Conservation (phyloP, 2,113 vertebrate genomes). For the Pituophis catenifer region DNA sequence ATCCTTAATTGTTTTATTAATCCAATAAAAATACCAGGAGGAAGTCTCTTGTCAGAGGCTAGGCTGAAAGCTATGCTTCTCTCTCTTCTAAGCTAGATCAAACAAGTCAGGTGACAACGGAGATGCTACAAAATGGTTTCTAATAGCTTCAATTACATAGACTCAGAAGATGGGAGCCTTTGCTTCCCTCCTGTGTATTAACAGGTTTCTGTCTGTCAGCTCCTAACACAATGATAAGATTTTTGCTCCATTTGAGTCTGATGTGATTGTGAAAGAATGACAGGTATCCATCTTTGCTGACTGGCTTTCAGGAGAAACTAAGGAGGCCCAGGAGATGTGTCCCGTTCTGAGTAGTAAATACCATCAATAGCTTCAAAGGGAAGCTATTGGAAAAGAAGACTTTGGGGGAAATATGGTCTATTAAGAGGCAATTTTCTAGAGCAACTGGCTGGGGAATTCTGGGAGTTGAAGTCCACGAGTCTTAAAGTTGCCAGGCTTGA, state of each 20-base stretch:
- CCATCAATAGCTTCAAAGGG: constrained; percentile 27
- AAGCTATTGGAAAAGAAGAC: neutral
- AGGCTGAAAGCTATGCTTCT: neutral
- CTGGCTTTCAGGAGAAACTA: constrained; percentile 41
- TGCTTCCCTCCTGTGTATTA: neutral
- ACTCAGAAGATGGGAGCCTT: neutral
- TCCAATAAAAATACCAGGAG: neutral
- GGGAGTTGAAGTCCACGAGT: neutral
- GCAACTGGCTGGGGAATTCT: neutral
- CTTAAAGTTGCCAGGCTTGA: neutral
- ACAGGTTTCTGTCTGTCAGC: constrained; percentile 1
- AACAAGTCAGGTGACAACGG: neutral
- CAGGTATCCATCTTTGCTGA: constrained; percentile 54
- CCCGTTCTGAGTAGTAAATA: constrained; percentile 50
- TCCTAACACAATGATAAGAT: constrained; percentile 36
- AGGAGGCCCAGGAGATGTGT: constrained; percentile 44
- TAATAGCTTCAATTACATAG: neutral
- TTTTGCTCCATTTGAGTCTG: constrained; percentile 42
- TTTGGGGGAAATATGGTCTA: constrained; percentile 21
- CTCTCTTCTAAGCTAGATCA: neutral
- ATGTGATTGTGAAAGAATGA: constrained; percentile 50
- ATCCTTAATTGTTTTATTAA: neutral
- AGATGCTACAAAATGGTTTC: neutral
- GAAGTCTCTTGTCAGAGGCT: rapidly evolving
- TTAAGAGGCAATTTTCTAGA: constrained; percentile 23